Percentiles rank a stretch among this genome's conserved stretches.
phyloP scores from a whole-genome alignment of 2,888 invertebrate species.

The Andricus curvator region DNA sequence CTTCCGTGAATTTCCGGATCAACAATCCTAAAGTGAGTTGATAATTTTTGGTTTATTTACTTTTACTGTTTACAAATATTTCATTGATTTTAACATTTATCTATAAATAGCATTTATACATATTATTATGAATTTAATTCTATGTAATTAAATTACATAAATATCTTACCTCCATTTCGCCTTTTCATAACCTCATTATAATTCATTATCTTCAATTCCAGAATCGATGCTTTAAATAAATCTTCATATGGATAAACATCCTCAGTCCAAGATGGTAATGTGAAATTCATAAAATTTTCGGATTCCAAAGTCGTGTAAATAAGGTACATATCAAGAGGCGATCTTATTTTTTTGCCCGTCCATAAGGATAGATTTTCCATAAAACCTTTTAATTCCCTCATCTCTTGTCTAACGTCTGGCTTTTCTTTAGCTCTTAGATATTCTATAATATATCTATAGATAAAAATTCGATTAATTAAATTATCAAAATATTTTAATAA shows the following conservation, averaged over 20 bases:
- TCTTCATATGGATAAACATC: constrained; percentile 79
- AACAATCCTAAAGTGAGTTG: constrained; percentile 51
- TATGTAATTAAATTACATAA: too few relatives aligned
- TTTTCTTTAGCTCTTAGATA: background rate
- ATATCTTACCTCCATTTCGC: constrained; percentile 80
- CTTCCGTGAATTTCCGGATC: constrained; percentile 44
- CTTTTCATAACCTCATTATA: constrained; percentile 79
- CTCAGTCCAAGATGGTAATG: constrained; percentile 81
- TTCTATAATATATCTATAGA: constrained; percentile 6
- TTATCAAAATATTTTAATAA: background rate
- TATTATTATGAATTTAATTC: too few relatives aligned
- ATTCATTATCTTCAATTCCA: constrained; percentile 81
- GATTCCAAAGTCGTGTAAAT: background rate
- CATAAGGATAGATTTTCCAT: background rate
- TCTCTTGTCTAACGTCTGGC: background rate
- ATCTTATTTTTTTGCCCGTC: constrained; percentile 19
- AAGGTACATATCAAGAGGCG: background rate
- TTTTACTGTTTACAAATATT: background rate
- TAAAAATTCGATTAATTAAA: background rate
- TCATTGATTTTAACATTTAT: too few relatives aligned
- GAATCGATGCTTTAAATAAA: constrained; percentile 79
- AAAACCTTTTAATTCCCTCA: background rate
- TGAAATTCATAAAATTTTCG: constrained; percentile 80
- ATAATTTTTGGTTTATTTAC: background rate
- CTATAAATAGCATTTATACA: too few relatives aligned